phyloP scores from a whole-genome alignment of 2,888 invertebrate species.

The Atrina japonica region DNA sequence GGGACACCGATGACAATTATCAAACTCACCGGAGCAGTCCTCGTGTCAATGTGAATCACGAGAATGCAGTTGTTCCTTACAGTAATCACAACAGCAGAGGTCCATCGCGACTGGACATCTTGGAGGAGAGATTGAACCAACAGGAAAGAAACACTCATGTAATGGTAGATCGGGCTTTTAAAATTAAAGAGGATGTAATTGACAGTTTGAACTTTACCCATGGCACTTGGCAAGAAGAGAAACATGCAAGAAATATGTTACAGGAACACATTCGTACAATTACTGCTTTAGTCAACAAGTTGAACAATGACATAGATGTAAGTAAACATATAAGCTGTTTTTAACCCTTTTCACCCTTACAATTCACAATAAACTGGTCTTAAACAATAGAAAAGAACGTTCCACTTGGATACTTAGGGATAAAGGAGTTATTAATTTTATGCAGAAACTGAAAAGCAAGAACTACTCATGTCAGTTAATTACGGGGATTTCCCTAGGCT shows the following conservation, averaged over 20 bases:
- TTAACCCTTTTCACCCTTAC: too few species aligned
- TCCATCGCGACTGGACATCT: conserved; percentile 62
- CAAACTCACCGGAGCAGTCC: conserved; percentile 25
- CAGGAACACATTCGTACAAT: conserved; percentile 80
- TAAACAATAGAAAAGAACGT: too few species aligned
- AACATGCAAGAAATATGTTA: conserved; percentile 74
- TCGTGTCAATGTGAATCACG: conserved; percentile 12
- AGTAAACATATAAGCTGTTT: too few species aligned
- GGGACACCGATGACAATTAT: conserved; percentile 55
- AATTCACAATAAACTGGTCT: too few species aligned
- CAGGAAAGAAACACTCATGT: conserved; percentile 76
- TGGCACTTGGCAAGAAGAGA: conserved; percentile 80
- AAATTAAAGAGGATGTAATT: conserved; percentile 78
- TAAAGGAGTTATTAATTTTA: too few species aligned
- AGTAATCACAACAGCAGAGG: conserved; percentile 36
- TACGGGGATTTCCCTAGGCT: too few species aligned
- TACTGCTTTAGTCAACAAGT: conserved; percentile 78
- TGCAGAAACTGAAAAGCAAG: too few species aligned
- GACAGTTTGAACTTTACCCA: conserved; percentile 78
- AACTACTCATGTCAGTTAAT: too few species aligned
- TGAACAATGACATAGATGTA: conserved; percentile 78
- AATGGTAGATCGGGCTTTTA: conserved; percentile 76
- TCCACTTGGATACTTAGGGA: too few species aligned
- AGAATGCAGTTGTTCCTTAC: conserved; percentile 15
- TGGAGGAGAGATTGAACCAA: conserved; percentile 74